Percentiles rank a stretch among this genome's conserved stretches.
Conservation (phyloP, 2,797 vertebrate species). For the Danio tinwini region DNA sequence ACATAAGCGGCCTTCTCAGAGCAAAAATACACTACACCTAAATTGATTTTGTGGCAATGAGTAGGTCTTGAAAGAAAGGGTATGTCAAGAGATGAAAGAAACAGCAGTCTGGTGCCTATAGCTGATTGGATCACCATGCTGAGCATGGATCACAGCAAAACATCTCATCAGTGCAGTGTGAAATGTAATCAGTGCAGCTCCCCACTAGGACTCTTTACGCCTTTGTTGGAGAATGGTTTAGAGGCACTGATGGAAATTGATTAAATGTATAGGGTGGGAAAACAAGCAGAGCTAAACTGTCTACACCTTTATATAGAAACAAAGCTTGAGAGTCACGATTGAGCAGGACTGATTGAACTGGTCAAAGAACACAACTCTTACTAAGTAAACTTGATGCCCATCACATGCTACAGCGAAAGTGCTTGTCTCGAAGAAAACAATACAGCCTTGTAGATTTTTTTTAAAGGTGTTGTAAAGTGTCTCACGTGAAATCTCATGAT, state of each 20-base stretch:
- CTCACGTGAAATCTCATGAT: background rate
- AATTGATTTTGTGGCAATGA: slow-evolving; percentile 2
- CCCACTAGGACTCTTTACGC: slow-evolving; percentile 8
- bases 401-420: too few relatives aligned
- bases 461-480: background rate
- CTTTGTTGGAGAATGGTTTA: slow-evolving; percentile 10
- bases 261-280: slow-evolving; percentile 16
- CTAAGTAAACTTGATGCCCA: too few relatives aligned
- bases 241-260: slow-evolving; percentile 17
- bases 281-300: slow-evolving; percentile 4
- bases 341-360: background rate
- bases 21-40: slow-evolving; percentile 11
- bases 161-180: slow-evolving; percentile 37
- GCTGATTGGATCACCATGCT: slow-evolving; percentile 35
- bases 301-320: background rate
- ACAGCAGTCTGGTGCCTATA: background rate
- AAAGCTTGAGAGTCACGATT: background rate
- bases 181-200: slow-evolving; percentile 39
- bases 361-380: background rate
- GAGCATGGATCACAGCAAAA: slow-evolving; percentile 19
- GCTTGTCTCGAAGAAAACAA: background rate
- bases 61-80: background rate
- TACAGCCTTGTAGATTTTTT: background rate
- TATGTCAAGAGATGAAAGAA: background rate
- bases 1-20: background rate